Evolutionary conservation across 2,113 vertebrate species (phyloP).

Genomic region (Halichoerus grypus): DNA sequence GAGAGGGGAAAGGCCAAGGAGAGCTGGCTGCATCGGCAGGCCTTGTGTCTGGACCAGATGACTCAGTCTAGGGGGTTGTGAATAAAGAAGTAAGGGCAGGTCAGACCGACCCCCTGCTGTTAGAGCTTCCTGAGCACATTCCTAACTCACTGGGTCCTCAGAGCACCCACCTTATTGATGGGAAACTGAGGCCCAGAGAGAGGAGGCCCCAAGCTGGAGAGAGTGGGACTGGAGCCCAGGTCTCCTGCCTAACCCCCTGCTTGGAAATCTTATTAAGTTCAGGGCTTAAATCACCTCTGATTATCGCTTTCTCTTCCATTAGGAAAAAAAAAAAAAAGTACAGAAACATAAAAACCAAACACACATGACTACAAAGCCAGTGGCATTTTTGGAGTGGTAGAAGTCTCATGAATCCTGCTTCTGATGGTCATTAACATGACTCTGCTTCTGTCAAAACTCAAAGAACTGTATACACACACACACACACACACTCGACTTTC

Average conservation of each 20-base stretch:
- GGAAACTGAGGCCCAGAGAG: not conserved
- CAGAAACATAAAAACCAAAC: not conserved
- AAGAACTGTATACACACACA: not conserved
- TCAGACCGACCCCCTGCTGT: not conserved
- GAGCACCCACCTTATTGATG: not conserved
- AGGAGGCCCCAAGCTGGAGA: not conserved
- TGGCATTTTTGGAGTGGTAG: not conserved
- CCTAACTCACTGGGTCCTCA: not conserved
- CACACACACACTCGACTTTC: too few relatives aligned
- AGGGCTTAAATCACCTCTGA: not conserved
- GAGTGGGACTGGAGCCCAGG: not conserved
- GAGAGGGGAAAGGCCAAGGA: fast-evolving
- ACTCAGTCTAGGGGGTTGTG: not conserved
- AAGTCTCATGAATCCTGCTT: not conserved
- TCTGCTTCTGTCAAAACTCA: not conserved
- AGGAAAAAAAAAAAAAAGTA: not conserved
- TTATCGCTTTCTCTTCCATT: not conserved
- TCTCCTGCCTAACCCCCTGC: not conserved
- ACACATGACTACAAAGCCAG: not conserved
- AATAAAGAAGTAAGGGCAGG: not conserved
- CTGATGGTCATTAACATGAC: not conserved
- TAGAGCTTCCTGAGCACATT: not conserved
- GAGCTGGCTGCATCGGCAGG: not conserved
- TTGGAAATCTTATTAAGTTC: not conserved
- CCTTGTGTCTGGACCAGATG: not conserved